A percentile compares a stretch with the other conserved stretches of the same genome.
These are phyloP conservation scores for Labeo calbasu DNA, from an alignment of 2,797 vertebrate genomes.

Conservation along the genomic window DNA sequence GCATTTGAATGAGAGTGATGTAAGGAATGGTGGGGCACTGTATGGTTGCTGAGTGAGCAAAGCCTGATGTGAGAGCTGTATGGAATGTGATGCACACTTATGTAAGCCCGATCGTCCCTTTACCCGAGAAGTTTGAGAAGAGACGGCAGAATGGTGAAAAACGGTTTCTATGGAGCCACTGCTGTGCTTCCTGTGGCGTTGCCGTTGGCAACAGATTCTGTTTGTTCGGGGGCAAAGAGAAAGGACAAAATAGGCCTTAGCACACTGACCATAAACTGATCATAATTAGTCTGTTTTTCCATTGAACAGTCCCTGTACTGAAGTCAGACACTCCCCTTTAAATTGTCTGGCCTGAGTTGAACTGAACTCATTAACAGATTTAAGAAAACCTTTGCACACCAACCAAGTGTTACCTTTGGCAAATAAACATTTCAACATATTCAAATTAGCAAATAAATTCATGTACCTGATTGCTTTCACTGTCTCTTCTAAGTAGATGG, in stretches of 20 bases:
- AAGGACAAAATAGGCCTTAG: constrained; percentile 44
- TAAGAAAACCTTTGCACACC: constrained; percentile 11
- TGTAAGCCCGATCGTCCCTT: constrained; percentile 38
- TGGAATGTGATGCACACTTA: constrained; percentile 40
- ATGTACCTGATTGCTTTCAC: constrained; percentile 64
- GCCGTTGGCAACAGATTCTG: constrained; percentile 93
- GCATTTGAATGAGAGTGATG: constrained; percentile 9
- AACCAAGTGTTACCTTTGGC: constrained; percentile 25
- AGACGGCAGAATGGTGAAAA: constrained; percentile 92
- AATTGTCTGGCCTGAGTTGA: constrained; percentile 3
- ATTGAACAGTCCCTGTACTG: constrained; percentile 25
- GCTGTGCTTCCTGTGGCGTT: constrained; percentile 94
- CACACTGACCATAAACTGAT: constrained; percentile 40
- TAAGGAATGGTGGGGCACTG: constrained; percentile 13
- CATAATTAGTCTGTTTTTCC: constrained; percentile 26
- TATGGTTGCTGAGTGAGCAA: constrained; percentile 38
- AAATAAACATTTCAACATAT: constrained; percentile 48
- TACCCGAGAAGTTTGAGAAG: constrained; percentile 97
- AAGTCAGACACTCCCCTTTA: constrained; percentile 41
- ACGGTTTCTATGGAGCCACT: constrained; percentile 95
- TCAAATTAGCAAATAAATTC: constrained; percentile 61
- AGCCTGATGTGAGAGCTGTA: constrained; percentile 40
- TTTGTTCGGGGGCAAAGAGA: constrained; percentile 73
- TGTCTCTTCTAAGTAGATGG: constrained; percentile 66
- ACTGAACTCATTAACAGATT: constrained; percentile 5